Conservation (phyloP, 2,797 vertebrate species). For the Psittacula derbiana region DNA sequence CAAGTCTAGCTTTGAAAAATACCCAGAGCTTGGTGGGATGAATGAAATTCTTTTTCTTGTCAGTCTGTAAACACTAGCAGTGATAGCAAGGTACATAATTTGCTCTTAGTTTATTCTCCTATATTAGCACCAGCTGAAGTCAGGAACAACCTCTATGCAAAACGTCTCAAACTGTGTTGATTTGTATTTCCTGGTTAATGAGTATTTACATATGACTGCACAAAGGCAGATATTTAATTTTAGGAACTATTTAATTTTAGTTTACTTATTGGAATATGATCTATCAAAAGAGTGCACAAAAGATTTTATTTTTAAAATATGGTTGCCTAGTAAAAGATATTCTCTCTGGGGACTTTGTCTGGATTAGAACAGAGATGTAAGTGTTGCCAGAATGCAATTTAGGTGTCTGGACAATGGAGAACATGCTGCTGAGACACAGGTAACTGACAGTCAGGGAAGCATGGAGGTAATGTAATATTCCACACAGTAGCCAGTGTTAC, state of each 20-base stretch:
- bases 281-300: not conserved
- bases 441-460: not conserved
- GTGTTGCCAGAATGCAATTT: constrained; percentile 7
- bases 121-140: not conserved
- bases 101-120: not conserved
- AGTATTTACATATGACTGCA: not conserved
- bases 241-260: not conserved
- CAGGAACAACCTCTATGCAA: not conserved
- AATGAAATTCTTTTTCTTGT: not conserved
- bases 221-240: not conserved
- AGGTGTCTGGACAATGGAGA: not conserved
- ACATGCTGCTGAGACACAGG: not conserved
- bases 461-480: not conserved
- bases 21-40: not conserved
- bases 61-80: not conserved
- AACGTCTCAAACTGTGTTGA: not conserved
- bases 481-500: not conserved
- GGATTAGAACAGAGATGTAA: not conserved
- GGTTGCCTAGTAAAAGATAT: not conserved
- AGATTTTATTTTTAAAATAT: not conserved
- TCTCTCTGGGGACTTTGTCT: not conserved
- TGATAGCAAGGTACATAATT: not conserved
- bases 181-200: not conserved
- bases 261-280: not conserved
- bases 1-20: not conserved